Evolutionary conservation across 2,797 vertebrate genomes (phyloP), one percentile per base, ranked within the genome.

Genomic region (Gymnothorax reevesii): DNA sequence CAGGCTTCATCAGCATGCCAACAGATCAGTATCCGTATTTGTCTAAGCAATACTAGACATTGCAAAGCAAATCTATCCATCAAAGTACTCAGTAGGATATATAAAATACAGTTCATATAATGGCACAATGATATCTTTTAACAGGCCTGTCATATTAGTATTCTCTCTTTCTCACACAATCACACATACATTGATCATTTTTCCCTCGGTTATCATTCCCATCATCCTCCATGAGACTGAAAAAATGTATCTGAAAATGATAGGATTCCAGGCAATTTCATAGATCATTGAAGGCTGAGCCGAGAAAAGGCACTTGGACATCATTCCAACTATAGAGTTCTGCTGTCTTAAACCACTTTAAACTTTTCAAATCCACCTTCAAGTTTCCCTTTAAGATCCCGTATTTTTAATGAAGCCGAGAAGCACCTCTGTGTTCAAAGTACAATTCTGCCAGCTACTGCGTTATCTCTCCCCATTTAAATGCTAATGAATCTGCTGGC

Each of bases 391-490:
- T 80, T 80, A 80, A 80, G 77, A 80, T 85, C 57, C 79, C 69
- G 25, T 89, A 87, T 86, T 90, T 89, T 90, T 86, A 86, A 89
- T 86, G 82, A 79, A 20, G 69, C 66, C 84, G 80, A 90, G 87
- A 90, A 85, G 90, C 87, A 49, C 85, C 86, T 85, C 88, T 73
- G 89, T 90, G 89, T 93, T 95, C 91, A 92, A 92, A 93, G 95
- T 94, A 90, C 87, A 89, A 90, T 89, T 90, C 88, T 82, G 59
- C 85, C 83, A 85, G 82, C 66, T 83, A 82, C 88, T 87, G 71
- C 71, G 60, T 90, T 93, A 93, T 93, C 91, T 93, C 93, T 95
- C 94, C 95, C 94, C 93, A 95, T 96, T 95, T 96, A 96, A 95
- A 96, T 96, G 94, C 94, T 94, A 96, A 96, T 96, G 93, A 93